A percentile compares a stretch with the other conserved stretches of the same genome.
These are phyloP conservation scores for Aspiorhynchus laticeps DNA, from an alignment of 2,113 vertebrate genomes.

Conservation along the genomic window DNA sequence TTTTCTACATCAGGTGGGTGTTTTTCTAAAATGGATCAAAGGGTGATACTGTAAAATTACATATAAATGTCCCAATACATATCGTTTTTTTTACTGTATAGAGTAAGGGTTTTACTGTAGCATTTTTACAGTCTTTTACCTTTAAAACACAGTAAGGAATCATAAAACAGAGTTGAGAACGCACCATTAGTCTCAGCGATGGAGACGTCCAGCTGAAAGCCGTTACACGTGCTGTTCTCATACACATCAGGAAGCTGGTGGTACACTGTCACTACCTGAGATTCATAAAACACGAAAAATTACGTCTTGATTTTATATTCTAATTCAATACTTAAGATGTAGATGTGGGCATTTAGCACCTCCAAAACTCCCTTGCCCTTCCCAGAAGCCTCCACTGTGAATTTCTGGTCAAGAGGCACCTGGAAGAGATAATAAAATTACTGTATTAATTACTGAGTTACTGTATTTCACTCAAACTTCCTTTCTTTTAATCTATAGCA, in stretches of 20 bases:
- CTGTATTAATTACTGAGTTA: too few species aligned
- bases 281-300: background rate
- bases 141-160: too few species aligned
- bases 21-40: constrained; percentile 60
- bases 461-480: background rate
- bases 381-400: constrained; percentile 76
- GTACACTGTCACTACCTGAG: constrained; percentile 76
- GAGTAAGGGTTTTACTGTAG: too few species aligned
- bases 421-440: constrained; percentile 49
- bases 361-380: constrained; percentile 80
- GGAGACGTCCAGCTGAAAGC: constrained; percentile 71
- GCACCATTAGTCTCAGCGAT: constrained; percentile 69
- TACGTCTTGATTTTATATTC: background rate
- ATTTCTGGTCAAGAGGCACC: constrained; percentile 69
- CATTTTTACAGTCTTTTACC: too few species aligned
- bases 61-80: too few species aligned
- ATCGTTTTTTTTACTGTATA: too few species aligned
- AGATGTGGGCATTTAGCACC: constrained; percentile 59
- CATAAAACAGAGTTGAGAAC: background rate
- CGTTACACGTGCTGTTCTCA: constrained; percentile 64
- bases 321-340: background rate
- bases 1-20: constrained; percentile 68
- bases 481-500: background rate
- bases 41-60: too few species aligned
- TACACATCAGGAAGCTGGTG: constrained; percentile 73